These are phyloP conservation scores for Nesoenas mayeri DNA, from an alignment of 2,113 vertebrate species.

Conservation along the genomic window DNA sequence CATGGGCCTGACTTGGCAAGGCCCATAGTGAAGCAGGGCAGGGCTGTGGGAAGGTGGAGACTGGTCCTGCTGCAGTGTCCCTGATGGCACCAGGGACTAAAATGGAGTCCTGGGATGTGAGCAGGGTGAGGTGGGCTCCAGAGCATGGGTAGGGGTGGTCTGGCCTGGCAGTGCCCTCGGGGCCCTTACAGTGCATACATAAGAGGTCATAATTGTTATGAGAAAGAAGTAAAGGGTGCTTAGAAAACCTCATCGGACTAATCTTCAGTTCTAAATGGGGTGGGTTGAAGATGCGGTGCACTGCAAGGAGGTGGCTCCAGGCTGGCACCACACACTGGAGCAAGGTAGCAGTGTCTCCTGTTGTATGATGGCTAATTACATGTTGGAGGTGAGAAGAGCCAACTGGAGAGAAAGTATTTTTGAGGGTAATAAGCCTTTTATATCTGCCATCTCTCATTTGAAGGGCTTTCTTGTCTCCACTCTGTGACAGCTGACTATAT, in stretches of 20 bases:
- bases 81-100: background rate
- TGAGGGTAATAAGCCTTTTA: background rate
- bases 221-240: background rate
- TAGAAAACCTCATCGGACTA: background rate
- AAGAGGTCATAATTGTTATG: background rate
- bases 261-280: background rate
- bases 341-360: background rate
- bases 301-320: background rate
- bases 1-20: fast-evolving
- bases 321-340: background rate
- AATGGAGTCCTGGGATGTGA: fast-evolving
- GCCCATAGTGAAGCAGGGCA: background rate
- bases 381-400: background rate
- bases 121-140: background rate
- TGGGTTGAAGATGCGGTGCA: background rate
- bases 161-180: background rate
- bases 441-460: background rate
- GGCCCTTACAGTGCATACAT: background rate
- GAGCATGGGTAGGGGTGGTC: background rate
- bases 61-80: fast-evolving
- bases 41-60: background rate
- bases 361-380: background rate
- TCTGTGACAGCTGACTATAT: background rate
- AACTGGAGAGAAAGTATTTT: background rate
- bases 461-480: background rate